phyloP scores from a whole-genome alignment of 2,113 vertebrate genomes.

The Laticauda laticaudata region DNA sequence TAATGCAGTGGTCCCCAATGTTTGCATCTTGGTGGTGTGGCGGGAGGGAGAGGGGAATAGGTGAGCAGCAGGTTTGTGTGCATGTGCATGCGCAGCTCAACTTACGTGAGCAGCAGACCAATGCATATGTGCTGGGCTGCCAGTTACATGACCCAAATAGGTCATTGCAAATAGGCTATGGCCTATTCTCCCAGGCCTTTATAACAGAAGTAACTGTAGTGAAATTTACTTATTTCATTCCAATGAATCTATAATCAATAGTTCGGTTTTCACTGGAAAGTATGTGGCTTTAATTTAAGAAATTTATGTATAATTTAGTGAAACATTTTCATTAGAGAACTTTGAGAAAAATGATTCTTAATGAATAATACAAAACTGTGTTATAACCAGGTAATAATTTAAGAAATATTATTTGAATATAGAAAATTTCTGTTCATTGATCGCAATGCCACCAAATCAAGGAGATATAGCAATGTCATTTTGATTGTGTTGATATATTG shows the following conservation, averaged over 20 bases:
- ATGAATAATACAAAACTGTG: neutral
- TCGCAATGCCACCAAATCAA: slow-evolving; percentile 13
- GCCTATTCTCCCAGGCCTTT: neutral
- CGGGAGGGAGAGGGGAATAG: neutral
- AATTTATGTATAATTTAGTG: neutral
- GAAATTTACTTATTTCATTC: neutral
- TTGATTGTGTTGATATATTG: neutral
- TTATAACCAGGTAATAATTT: neutral
- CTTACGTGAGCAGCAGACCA: neutral
- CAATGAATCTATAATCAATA: neutral
- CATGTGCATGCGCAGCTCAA: neutral
- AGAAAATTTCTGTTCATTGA: neutral
- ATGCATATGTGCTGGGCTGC: neutral
- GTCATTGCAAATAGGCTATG: neutral
- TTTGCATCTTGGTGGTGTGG: neutral
- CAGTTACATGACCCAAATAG: neutral
- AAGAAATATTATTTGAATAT: neutral
- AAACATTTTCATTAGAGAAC: neutral
- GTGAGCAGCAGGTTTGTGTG: rapidly evolving
- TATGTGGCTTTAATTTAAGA: neutral
- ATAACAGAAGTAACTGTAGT: neutral
- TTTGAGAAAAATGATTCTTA: neutral
- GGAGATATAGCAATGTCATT: neutral
- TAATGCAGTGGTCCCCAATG: neutral
- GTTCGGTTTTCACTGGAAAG: neutral